These are phyloP conservation scores for Nomada fucata DNA, from an alignment of 2,888 invertebrate genomes.

Conservation along the genomic window DNA sequence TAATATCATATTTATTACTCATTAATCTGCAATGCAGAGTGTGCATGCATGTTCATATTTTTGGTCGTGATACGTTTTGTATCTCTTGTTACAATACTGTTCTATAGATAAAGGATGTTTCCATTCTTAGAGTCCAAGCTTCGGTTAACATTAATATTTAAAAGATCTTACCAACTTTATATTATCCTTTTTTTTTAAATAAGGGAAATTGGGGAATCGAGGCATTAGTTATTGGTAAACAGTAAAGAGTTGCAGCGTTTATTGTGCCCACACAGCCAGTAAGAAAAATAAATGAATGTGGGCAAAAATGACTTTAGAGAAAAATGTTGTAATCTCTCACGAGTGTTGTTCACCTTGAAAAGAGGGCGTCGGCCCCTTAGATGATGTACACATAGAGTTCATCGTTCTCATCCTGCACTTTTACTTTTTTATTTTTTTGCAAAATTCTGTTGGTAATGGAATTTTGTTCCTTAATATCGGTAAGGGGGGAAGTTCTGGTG, in stretches of 20 bases:
- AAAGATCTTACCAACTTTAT: not conserved
- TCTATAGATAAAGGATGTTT: not conserved
- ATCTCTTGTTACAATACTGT: not conserved
- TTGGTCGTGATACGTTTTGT: not conserved
- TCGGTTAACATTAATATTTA: not conserved
- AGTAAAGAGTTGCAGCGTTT: not conserved
- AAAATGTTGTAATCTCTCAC: slow-evolving; percentile 76
- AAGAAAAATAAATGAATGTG: slow-evolving; percentile 28
- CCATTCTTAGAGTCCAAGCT: not conserved
- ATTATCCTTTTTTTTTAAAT: not conserved
- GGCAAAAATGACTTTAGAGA: slow-evolving; percentile 60
- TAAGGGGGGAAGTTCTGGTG: slow-evolving; percentile 13
- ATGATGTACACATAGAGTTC: slow-evolving; percentile 73
- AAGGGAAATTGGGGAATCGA: not conserved
- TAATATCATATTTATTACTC: not conserved
- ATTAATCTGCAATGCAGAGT: not conserved
- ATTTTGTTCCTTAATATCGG: not conserved
- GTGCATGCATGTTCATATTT: not conserved
- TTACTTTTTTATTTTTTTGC: slow-evolving; percentile 67
- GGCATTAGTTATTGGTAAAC: not conserved
- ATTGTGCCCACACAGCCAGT: slow-evolving; percentile 3
- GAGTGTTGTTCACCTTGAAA: slow-evolving; percentile 80
- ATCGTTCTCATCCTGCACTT: slow-evolving; percentile 68
- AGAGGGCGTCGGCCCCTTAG: slow-evolving; percentile 77
- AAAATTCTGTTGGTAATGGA: slow-evolving; percentile 59